Evolutionary conservation across 2,888 invertebrate species (phyloP).

Genomic region (Sinelater perroti): DNA sequence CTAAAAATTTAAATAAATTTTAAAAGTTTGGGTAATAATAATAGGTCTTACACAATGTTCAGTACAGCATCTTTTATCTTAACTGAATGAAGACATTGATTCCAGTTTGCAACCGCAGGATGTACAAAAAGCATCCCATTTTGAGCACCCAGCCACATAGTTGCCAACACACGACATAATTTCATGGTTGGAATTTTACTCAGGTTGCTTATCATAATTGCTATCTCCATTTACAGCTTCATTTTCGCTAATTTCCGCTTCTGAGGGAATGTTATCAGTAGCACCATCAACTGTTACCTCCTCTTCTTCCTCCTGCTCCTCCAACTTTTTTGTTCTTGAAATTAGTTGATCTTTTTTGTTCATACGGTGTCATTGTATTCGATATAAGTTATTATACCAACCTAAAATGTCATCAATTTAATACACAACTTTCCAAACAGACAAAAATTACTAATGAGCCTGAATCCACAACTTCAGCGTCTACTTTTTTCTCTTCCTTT

Average conservation of each 20-base stretch:
- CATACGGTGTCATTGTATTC: constrained; percentile 53
- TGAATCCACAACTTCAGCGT: constrained; percentile 34
- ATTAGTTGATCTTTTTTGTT: constrained; percentile 53
- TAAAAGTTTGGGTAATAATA: not conserved
- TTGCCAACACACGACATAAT: constrained; percentile 91
- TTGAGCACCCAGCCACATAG: constrained; percentile 99
- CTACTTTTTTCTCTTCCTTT: constrained; percentile 20
- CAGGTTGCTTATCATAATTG: constrained; percentile 18
- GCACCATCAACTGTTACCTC: constrained; percentile 46
- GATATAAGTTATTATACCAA: constrained; percentile 54
- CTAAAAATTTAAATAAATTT: constrained; percentile 67
- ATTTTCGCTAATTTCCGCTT: constrained; percentile 54
- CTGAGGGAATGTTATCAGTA: constrained; percentile 60
- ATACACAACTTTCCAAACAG: no score
- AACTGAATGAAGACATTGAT: constrained; percentile 84
- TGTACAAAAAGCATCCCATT: constrained; percentile 95
- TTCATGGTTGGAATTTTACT: constrained; percentile 57
- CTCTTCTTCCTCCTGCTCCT: constrained; percentile 11
- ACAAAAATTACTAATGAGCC: constrained; percentile 38
- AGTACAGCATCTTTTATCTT: constrained; percentile 93
- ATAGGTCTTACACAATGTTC: constrained; percentile 82
- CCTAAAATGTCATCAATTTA: constrained; percentile 42
- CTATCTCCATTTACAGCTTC: constrained; percentile 55
- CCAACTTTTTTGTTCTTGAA: constrained; percentile 33
- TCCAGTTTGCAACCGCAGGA: constrained; percentile 93